Conservation (phyloP, 2,888 invertebrate species). For the Mythimna impura region DNA sequence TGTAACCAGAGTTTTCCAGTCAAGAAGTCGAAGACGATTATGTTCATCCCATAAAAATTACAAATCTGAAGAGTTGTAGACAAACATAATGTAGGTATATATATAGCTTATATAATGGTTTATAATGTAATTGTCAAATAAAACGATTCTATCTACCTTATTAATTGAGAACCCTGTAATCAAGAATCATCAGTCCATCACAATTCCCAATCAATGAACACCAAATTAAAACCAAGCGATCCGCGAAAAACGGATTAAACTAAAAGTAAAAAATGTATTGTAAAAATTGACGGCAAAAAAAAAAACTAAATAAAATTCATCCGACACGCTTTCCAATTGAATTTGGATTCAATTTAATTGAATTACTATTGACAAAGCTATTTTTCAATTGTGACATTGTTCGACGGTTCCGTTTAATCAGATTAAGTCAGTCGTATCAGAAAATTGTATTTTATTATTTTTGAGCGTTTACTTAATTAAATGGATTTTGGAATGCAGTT, state of each 20-base stretch:
- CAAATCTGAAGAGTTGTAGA: no score
- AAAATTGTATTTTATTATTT: slow-evolving; percentile 62
- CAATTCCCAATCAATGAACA: slow-evolving; percentile 15
- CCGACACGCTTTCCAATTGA: slow-evolving; percentile 69
- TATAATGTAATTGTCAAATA: background rate
- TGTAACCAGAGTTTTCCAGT: no score
- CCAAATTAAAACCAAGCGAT: slow-evolving; percentile 52
- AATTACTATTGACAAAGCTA: slow-evolving; percentile 81
- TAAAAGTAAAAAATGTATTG: slow-evolving; percentile 47
- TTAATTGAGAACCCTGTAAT: slow-evolving; percentile 1
- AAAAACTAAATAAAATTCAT: slow-evolving; percentile 73
- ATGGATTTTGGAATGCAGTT: slow-evolving; percentile 22
- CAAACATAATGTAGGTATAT: no score
- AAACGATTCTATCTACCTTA: background rate
- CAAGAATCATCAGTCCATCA: background rate
- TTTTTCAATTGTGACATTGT: slow-evolving; percentile 77
- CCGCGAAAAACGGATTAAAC: slow-evolving; percentile 43
- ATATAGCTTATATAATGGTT: no score
- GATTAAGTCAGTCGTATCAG: slow-evolving; percentile 79
- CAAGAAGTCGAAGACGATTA: no score
- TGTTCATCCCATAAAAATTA: no score
- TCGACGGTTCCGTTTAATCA: slow-evolving; percentile 73
- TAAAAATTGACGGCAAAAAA: slow-evolving; percentile 61
- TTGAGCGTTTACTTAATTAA: slow-evolving; percentile 4
- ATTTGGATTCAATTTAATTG: slow-evolving; percentile 82